Evolutionary conservation across 1,140 invertebrate genomes (phyloP), one percentile per base, ranked within the genome.

Genomic region (Anthonomus grandis): DNA sequence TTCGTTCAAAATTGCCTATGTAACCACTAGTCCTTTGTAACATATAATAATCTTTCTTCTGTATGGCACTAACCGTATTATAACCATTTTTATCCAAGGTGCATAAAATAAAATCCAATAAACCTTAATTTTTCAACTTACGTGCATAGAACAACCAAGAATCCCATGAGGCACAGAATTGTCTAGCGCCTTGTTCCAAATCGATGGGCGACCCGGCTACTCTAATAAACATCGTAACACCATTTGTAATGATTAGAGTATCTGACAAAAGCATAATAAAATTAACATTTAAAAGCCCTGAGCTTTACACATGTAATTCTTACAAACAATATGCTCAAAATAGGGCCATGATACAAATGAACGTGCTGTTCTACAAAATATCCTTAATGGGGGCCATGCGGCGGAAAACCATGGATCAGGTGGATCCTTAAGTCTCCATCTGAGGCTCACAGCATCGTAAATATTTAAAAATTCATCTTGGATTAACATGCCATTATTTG

Each of bases 391-490:
- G 53, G 78, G 76, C 74, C 82, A 80, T 41, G 81, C 64, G 44
- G 78, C 70, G 53, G 76, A 76, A 70, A 86, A 91, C 88, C 89
- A 91, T 0, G 87, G 84, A 60, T 82, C 80, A 31, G 77, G 76
- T 4, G 81, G 77, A 46, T 82, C 79, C 67, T 86, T 84, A 34
- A 80, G 78, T 59, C 83, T 82, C 91, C 91, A 95, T 51, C 82
- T 79, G 22, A 93, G 75, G 50, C 82, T 82, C 25, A 79, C 76
- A 9, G 82, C 80, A 64, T 93, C 87, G 72, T 90, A 95, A 46
- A 94, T 76, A 38, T 81, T 80, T 36, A 86, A 81, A 74, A 94
- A 93, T 75, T 93, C 90, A 34, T 86, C 80, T 42, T 83, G 73
- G 38, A 77, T 83, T 6, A 94, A 70, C 3, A 74, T 74, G 2